phyloP scores from a whole-genome alignment of 2,888 invertebrate genomes.

The Deilephila porcellus region DNA sequence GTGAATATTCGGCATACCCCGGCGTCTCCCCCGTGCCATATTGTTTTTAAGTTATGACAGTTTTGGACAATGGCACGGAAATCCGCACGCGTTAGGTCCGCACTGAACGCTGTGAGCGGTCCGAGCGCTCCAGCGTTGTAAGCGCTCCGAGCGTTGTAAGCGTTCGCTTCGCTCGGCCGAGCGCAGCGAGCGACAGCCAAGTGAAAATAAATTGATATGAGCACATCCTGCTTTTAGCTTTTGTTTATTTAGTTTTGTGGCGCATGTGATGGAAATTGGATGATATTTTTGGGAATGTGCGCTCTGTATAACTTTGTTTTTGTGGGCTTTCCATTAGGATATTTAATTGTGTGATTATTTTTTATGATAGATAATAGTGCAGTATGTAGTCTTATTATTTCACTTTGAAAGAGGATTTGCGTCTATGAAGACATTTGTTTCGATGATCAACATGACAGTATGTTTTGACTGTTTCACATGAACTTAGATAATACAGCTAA shows the following conservation, averaged over 20 bases:
- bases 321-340: not conserved
- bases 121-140: conserved; percentile 34
- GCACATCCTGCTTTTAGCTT: conserved; percentile 14
- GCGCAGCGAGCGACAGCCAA: not conserved
- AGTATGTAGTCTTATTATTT: too few species aligned
- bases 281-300: not conserved
- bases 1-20: conserved; percentile 52
- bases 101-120: not conserved
- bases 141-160: conserved; percentile 27
- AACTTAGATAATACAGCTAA: too few species aligned
- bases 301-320: not conserved
- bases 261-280: conserved; percentile 7
- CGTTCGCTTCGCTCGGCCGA: conserved; percentile 31
- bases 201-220: conserved; percentile 43
- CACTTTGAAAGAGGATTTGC: too few species aligned
- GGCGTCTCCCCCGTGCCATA: conserved; percentile 56
- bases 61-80: conserved; percentile 72
- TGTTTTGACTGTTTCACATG: too few species aligned
- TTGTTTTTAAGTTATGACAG: conserved; percentile 77
- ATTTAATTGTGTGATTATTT: not conserved
- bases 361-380: too few species aligned
- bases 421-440: too few species aligned
- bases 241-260: conserved; percentile 14
- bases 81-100: conserved; percentile 50
- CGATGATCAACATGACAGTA: too few species aligned